These are phyloP conservation scores for Vannuccia rotundouncinata DNA, from an alignment of 2,888 invertebrate genomes.

Conservation along the genomic window DNA sequence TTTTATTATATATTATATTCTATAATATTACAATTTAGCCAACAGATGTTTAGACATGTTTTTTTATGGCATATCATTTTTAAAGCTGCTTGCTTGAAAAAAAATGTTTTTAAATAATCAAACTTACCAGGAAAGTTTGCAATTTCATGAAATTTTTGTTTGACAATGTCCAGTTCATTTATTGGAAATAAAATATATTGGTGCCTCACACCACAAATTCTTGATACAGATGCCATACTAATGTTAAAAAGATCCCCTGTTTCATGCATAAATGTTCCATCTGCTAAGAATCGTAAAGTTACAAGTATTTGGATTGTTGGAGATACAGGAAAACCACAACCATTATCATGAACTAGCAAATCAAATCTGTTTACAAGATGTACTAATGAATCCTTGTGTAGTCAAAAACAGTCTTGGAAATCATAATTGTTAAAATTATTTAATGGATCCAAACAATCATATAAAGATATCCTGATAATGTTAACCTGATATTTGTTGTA, in stretches of 20 bases:
- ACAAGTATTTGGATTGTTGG: background rate
- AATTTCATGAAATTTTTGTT: background rate
- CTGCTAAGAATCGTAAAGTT: conserved; percentile 2
- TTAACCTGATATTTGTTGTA: background rate
- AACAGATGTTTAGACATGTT: background rate
- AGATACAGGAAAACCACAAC: background rate
- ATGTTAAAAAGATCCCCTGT: background rate
- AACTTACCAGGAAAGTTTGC: background rate
- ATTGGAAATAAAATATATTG: background rate
- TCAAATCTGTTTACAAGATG: background rate
- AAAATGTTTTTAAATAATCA: background rate
- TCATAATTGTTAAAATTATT: background rate
- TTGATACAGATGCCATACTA: background rate
- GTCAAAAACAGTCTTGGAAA: background rate
- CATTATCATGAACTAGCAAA: background rate
- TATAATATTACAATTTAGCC: background rate
- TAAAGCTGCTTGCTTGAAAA: background rate
- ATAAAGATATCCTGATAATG: background rate
- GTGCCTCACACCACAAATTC: background rate
- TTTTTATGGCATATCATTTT: background rate
- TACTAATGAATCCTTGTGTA: background rate
- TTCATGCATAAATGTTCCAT: background rate
- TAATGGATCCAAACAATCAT: background rate
- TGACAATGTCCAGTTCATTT: background rate
- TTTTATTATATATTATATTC: no score